Percentiles rank a stretch among this genome's conserved stretches.
phyloP scores from a whole-genome alignment of 2,113 vertebrate species.

The Trematocara macrostoma region DNA sequence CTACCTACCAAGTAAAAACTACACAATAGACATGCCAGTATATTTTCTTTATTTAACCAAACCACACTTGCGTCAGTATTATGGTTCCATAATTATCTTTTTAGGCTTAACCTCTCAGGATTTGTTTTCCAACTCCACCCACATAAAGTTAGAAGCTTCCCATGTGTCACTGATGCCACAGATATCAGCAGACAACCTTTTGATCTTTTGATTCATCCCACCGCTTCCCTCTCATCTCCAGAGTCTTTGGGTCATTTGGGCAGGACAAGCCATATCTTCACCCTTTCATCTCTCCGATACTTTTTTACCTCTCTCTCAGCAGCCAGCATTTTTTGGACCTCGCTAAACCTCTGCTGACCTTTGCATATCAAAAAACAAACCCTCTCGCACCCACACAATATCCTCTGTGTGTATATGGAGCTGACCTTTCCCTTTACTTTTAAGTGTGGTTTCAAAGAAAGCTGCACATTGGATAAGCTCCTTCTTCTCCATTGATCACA shows the following conservation, averaged over 20 bases:
- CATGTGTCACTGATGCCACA: not conserved
- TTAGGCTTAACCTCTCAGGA: not conserved
- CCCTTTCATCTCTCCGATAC: constrained; percentile 32
- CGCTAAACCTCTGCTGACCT: constrained; percentile 29
- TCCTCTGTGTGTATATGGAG: not conserved
- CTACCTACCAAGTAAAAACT: not conserved
- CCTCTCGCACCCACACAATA: not conserved
- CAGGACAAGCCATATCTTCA: constrained; percentile 4
- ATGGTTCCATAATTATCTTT: not conserved
- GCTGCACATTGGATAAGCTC: not conserved
- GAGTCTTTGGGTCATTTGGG: constrained; percentile 1
- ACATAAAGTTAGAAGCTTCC: not conserved
- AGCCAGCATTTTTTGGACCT: not conserved
- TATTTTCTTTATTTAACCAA: not conserved
- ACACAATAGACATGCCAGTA: not conserved
- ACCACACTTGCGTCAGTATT: not conserved
- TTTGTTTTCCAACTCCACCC: not conserved
- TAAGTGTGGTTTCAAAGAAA: constrained; percentile 16
- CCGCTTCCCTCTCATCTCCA: constrained; percentile 17
- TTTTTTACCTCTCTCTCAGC: constrained; percentile 18
- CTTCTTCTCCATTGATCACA: not conserved
- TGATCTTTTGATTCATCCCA: constrained; percentile 28
- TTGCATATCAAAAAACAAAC: constrained; percentile 3
- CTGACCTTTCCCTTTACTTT: constrained; percentile 38
- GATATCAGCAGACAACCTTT: not conserved